Evolutionary conservation across 2,113 vertebrate genomes (phyloP).

Genomic region (Trichechus manatus): DNA sequence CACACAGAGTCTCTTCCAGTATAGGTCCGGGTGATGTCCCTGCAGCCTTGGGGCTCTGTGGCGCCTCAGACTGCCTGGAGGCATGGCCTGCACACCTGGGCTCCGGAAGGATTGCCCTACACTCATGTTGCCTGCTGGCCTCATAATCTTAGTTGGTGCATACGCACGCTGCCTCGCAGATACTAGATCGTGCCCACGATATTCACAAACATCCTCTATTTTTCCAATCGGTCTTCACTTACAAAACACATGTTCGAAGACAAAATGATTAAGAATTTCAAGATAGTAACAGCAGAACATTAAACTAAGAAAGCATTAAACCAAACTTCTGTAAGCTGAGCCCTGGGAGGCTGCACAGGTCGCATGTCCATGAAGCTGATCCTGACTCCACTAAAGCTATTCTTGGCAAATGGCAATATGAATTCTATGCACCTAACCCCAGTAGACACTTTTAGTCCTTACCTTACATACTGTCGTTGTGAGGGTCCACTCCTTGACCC

Average conservation of each 20-base stretch:
- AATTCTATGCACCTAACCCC: neutral
- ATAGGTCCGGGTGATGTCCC: rapidly evolving
- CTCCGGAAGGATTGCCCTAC: neutral
- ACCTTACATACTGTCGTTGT: too few species aligned
- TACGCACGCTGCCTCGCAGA: neutral
- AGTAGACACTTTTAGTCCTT: too few species aligned
- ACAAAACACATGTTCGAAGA: too few species aligned
- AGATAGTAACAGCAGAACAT: neutral
- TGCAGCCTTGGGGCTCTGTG: neutral
- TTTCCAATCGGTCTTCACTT: too few species aligned
- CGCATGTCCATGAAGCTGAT: too few species aligned
- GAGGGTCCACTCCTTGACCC: too few species aligned
- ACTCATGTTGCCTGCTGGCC: too few species aligned
- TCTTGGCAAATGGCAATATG: neutral
- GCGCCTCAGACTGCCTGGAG: neutral
- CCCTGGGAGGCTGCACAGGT: neutral
- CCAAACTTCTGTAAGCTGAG: neutral
- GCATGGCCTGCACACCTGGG: rapidly evolving
- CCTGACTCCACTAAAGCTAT: neutral
- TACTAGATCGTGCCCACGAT: too few species aligned
- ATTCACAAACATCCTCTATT: neutral
- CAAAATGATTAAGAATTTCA: too few species aligned
- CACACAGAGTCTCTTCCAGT: neutral
- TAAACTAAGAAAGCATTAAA: neutral
- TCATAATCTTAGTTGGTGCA: neutral